Evolutionary conservation across 2,113 vertebrate species (phyloP).

Genomic region (Elaphurus davidianus): DNA sequence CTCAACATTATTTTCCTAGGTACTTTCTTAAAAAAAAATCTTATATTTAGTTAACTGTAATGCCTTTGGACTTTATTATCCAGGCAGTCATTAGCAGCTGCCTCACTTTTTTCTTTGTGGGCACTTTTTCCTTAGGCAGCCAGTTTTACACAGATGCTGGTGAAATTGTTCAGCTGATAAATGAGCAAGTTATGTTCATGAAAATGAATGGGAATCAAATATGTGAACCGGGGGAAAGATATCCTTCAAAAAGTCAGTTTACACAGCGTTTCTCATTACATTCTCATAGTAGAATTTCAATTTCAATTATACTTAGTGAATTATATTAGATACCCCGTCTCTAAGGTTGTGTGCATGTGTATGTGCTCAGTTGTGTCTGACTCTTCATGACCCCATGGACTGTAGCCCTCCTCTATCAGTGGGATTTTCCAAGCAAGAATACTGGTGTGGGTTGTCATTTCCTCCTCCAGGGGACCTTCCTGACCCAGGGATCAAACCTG

Average conservation of each 20-base stretch:
- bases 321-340: slow-evolving; percentile 21
- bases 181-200: slow-evolving; percentile 73
- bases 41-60: neutral
- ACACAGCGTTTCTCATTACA: slow-evolving; percentile 61
- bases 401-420: neutral
- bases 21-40: neutral
- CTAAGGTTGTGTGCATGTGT: neutral
- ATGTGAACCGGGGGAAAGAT: slow-evolving; percentile 66
- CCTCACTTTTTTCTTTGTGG: slow-evolving; percentile 46
- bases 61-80: neutral
- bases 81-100: fast-evolving
- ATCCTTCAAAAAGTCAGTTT: slow-evolving; percentile 73
- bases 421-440: neutral
- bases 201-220: slow-evolving; percentile 79
- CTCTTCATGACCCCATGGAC: neutral
- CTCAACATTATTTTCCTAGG: neutral
- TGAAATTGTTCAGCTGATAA: slow-evolving; percentile 66
- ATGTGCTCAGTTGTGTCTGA: neutral
- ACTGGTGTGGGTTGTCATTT: neutral
- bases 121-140: slow-evolving; percentile 14
- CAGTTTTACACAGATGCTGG: neutral
- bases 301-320: slow-evolving; percentile 76
- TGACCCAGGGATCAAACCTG: neutral
- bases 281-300: slow-evolving; percentile 71
- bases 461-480: neutral